Evolutionary conservation across 2,888 invertebrate genomes (phyloP).

Genomic region (Phrixothrix hirtus): DNA sequence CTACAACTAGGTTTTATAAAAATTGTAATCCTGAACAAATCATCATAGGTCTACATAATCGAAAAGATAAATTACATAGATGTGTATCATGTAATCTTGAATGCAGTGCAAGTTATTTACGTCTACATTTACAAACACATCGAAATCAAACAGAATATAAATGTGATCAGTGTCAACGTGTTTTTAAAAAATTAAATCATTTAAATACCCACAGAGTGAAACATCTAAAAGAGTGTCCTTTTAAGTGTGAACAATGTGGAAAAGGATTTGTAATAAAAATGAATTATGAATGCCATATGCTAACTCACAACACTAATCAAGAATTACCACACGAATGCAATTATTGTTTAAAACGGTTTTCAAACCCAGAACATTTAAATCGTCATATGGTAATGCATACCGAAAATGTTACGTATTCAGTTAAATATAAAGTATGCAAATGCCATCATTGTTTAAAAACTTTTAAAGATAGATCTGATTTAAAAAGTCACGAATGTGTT

Average conservation of each 20-base stretch:
- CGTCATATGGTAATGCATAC: conserved; percentile 45
- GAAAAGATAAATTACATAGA: conserved; percentile 38
- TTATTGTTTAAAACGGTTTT: conserved; percentile 44
- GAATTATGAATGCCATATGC: conserved; percentile 46
- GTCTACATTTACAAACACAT: conserved; percentile 41
- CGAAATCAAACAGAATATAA: conserved; percentile 40
- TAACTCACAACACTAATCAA: conserved; percentile 41
- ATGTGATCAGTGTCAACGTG: conserved; percentile 45
- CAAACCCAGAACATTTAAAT: conserved; percentile 46
- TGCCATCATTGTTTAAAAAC: conserved; percentile 42
- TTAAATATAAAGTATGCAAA: conserved; percentile 43
- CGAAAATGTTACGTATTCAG: conserved; percentile 45
- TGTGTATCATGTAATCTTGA: conserved; percentile 42
- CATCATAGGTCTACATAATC: conserved; percentile 32
- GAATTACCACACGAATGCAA: conserved; percentile 45
- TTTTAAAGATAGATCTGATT: conserved; percentile 40
- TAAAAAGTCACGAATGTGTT: conserved; percentile 40
- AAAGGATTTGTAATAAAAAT: conserved; percentile 47
- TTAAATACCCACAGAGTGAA: conserved; percentile 44
- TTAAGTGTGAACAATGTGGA: conserved; percentile 43
- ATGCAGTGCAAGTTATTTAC: conserved; percentile 37
- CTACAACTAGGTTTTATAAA: conserved; percentile 30
- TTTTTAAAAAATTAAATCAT: conserved; percentile 45
- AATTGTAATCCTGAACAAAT: conserved; percentile 13
- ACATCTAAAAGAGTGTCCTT: conserved; percentile 47